These are phyloP conservation scores for Mormyrus lacerda DNA, from an alignment of 2,113 vertebrate species.

Conservation along the genomic window DNA sequence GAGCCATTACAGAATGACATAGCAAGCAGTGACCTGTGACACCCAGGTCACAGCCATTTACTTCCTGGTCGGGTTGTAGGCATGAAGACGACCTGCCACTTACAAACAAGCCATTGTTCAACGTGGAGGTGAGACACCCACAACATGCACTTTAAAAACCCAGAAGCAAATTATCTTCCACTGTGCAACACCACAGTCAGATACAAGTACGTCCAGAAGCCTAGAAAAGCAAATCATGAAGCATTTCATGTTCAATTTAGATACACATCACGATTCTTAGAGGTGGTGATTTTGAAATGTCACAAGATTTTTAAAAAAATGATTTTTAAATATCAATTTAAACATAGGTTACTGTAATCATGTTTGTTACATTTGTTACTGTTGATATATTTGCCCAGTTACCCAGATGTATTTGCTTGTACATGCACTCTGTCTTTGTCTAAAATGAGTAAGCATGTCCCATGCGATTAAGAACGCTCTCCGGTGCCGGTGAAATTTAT, in stretches of 20 bases:
- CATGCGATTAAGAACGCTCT: neutral
- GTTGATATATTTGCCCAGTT: neutral
- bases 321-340: neutral
- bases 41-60: neutral
- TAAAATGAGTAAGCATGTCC: neutral
- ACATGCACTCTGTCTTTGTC: neutral
- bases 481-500: neutral
- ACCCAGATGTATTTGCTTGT: neutral
- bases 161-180: neutral
- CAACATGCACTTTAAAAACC: neutral
- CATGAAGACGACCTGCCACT: neutral
- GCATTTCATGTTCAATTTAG: neutral
- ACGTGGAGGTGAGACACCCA: neutral
- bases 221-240: neutral
- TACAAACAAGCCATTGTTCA: neutral
- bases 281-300: neutral
- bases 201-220: neutral
- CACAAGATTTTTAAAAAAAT: neutral
- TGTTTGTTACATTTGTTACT: neutral
- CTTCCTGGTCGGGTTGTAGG: no score
- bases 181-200: neutral
- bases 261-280: neutral
- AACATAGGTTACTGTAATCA: neutral
- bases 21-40: neutral
- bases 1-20: neutral